Evolutionary conservation across 2,888 invertebrate genomes (phyloP), one percentile per base, ranked within the genome.

Genomic region (Beris morrisii): DNA sequence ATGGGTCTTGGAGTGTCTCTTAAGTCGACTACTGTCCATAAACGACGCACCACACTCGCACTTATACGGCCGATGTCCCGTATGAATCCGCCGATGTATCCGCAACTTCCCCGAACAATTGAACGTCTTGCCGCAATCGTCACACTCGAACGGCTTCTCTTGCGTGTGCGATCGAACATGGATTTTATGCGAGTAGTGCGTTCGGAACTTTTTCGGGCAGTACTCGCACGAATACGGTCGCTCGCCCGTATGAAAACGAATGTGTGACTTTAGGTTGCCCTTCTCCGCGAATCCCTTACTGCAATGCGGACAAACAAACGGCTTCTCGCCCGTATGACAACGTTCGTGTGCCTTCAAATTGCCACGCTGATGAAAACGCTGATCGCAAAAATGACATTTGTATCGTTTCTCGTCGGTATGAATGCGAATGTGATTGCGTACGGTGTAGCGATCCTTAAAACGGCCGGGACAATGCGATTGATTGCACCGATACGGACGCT

Each of bases 281-380:
- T 67, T 70, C 53, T 69, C 69, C 9, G 68, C 67, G 46, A 70
- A 70, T 6, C 64, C 67, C 50, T 68, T 69, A 1, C 68, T 67
- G 38, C 70, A 70, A 53, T 69, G 68, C 3, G 68, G 67, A 46
- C 70, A 70, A 6, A 69, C 38, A 54, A 64, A 70, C 13, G 70
- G 70, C 46, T 69, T 69, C 53, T 69, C 70, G 54, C 69, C 69
- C 2, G 70, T 70, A 28, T 70, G 70, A 15, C 64, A 61, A 28
- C 70, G 44, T 55, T 70, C 70, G 48, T 70, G 70, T 13, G 69
- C 65, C 38, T 53, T 66, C 43, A 65, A 63, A 55, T 70, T 70
- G 9, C 69, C 68, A 4, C 64, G 55, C 53, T 69, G 69, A 53
- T 69, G 68, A 43, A 69, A 70, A 44, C 68, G 57, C 28, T 70